Evolutionary conservation across 2,113 vertebrate species (phyloP), one percentile per base, ranked within the genome.

Genomic region (Dissostichus mawsoni): DNA sequence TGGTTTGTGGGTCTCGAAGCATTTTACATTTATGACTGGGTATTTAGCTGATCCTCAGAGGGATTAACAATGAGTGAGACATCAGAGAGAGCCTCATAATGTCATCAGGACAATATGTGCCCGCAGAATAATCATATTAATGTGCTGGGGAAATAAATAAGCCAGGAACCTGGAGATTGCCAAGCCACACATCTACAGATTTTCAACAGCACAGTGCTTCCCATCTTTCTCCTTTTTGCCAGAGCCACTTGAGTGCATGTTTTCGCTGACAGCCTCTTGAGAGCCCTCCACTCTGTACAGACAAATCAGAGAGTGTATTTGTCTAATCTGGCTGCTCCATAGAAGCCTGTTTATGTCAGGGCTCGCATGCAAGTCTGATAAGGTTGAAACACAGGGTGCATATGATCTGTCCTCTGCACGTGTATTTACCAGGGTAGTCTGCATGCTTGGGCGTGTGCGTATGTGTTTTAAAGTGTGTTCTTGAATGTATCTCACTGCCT

Each of bases 21-120:
- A 55, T 80, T 90, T 83, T 69, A 84, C 71, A 68, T 89, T 91
- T 81, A 86, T 52, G 73, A 80, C 70, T 64, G 25, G 52, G 73
- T 68, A 69, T 85, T 82, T 73, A 66, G 63, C 41, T 0, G 2
- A 58, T 45, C 50, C 80, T 72, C 50, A 11, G 13, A 29, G 72
- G 74, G 65, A 77, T 72, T 41, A 59, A 78, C 76, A 51, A 25
- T 10, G 53, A 71, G 55, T 41, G 78, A 69, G 51, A 66, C 62
- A 33, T 53, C n/a, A 65, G 48, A 56, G 50, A 12, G 25, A 36
- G 74, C 13, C 25, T 33, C 81, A 55, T 52, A 47, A 78, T 52
- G 52, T 55, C 74, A 75, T 61, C 69, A 52, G 65, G 68, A 25
- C 59, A 67, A 48, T 80, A 62, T 61, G 77, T 57, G 52, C 53